Base-by-base conservation (phyloP, 2,888 invertebrate genomes). In the Macrophya annulata region DNA sequence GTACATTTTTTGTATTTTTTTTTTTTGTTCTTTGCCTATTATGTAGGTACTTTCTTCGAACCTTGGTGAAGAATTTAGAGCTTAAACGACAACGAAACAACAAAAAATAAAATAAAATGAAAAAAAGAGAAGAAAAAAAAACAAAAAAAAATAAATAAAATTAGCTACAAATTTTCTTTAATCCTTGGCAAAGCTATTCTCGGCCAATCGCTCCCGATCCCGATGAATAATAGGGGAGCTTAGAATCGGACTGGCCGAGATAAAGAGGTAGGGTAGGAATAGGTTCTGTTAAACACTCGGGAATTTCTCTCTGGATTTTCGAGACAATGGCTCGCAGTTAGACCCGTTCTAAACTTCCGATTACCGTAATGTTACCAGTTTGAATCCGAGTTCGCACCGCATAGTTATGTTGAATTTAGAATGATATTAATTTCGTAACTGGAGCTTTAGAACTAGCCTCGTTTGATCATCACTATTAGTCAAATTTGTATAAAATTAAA, bases 321-420 rank as follows among this genome's bases (percentile, higher is more conserved):
- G 83, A 83, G 83, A 83, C 83, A 83, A 83, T 83, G 37, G 83
- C 68, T 45, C 83, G 43, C 77, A 83, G 83, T 71, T 83, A 48
- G 71, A 68, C 45, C 48, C 25, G 68, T 83, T 83, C 83, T 68
- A 83, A 83, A 83, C 83, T 83, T 83, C 83, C 83, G 55, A 83
- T 83, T 68, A 83, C 83, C 83, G 9, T 83, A 71, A 68, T 68
- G 83, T 71, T 83, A 68, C 45, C 68, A 68, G 45, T 83, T 45
- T 45, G 51, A 68, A 83, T 83, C 31, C 25, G 31, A 81, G 15
- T 40, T 81, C 40, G 31, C 43, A 21, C 59, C 81, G 59, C 81
- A 62, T 43, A 43, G 59, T 62, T 59, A 40, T 62, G n/a, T 15
- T 4, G 9, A 21, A 25, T 62, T 21, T 12, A 45, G 21, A 77